Conservation (phyloP, 2,888 invertebrate species). For the Cheilosia pagana region DNA sequence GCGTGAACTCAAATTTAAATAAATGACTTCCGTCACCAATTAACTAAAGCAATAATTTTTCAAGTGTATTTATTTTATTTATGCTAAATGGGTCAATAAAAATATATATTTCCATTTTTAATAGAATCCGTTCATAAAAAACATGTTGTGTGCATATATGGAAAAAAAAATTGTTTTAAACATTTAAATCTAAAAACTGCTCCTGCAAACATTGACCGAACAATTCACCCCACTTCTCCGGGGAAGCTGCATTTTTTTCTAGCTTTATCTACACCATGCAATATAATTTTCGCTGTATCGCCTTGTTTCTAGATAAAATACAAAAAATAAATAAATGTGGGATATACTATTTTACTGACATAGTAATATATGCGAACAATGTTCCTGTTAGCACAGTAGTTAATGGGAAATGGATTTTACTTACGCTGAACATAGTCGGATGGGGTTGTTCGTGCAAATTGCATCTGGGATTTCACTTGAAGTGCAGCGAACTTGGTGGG, state of each 20-base stretch:
- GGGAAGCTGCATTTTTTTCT: neutral
- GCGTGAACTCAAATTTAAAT: no score
- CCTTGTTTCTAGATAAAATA: neutral
- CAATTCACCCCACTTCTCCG: no score
- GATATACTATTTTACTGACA: constrained; percentile 23
- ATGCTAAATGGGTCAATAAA: no score
- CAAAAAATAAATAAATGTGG: neutral
- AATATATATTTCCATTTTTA: no score
- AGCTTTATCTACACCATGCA: constrained; percentile 6
- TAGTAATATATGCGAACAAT: constrained; percentile 60
- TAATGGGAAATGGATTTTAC: constrained; percentile 57
- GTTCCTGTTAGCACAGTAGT: constrained; percentile 45
- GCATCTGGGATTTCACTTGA: constrained; percentile 57
- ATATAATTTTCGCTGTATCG: constrained; percentile 31
- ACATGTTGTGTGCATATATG: no score
- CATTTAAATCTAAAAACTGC: neutral
- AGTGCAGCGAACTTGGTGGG: constrained; percentile 40
- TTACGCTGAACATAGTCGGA: constrained; percentile 37
- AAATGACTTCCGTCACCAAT: no score
- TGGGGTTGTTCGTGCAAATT: constrained; percentile 53
- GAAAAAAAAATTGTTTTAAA: no score
- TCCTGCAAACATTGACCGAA: constrained; percentile 12
- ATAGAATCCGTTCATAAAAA: no score
- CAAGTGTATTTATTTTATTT: no score
- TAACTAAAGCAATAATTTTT: no score